phyloP scores from a whole-genome alignment of 1,140 invertebrate species.

The Heliconius melpomene region DNA sequence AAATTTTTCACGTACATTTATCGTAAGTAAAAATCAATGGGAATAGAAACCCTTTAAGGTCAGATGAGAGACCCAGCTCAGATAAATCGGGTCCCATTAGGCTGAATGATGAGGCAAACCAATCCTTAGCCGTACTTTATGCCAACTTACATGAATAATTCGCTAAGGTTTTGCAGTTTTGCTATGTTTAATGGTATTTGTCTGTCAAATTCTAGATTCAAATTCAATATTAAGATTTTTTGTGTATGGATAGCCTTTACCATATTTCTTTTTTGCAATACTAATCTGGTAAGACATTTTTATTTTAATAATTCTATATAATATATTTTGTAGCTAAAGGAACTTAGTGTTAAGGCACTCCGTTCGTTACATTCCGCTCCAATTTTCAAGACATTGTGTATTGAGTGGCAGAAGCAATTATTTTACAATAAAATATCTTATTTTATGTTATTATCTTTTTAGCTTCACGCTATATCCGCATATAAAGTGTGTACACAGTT shows the following conservation, averaged over 20 bases:
- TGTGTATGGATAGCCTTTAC: too few relatives aligned
- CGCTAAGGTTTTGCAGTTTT: constrained; percentile 7
- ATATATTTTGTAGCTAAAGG: too few relatives aligned
- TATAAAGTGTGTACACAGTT: too few relatives aligned
- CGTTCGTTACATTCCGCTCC: too few relatives aligned
- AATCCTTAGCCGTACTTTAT: constrained; percentile 31
- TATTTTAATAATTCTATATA: too few relatives aligned
- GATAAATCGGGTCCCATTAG: constrained; percentile 45
- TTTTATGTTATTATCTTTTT: neutral
- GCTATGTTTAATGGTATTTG: neutral
- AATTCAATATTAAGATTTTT: neutral
- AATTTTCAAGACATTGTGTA: too few relatives aligned
- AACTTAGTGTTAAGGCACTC: too few relatives aligned
- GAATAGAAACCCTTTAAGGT: constrained; percentile 33
- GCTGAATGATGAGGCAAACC: constrained; percentile 43
- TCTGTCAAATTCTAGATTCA: neutral
- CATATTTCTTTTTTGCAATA: too few relatives aligned
- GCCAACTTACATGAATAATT: constrained; percentile 14
- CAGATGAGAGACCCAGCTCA: constrained; percentile 35
- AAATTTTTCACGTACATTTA: constrained; percentile 36
- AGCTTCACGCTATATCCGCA: neutral
- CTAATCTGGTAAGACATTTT: too few relatives aligned
- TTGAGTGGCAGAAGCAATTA: too few relatives aligned
- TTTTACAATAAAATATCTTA: too few relatives aligned
- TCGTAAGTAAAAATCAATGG: constrained; percentile 44